Base-by-base conservation (phyloP, 1,140 invertebrate genomes). In the Trichogramma pretiosum region DNA sequence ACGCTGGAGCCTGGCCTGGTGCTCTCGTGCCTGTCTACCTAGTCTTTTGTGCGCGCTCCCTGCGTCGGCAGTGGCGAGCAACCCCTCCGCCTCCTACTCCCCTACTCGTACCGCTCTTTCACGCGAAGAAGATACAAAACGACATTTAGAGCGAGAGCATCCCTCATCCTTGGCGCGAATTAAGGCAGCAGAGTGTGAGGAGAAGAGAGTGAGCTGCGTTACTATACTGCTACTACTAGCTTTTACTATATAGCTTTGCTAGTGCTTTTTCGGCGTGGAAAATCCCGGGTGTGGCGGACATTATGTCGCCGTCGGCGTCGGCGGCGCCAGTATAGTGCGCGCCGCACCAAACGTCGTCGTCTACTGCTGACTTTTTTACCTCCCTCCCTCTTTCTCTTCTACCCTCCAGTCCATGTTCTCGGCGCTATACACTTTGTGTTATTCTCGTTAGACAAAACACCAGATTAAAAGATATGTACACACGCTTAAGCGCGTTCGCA, bases 211-310 rank as follows among this genome's bases (percentile, higher is more conserved):
- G 28, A 36, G 33, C n/a, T 34, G 43, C 22, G 5, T n/a, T n/a
- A n/a, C n/a, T n/a, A n/a, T n/a, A n/a, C n/a, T n/a, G n/a, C n/a
- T n/a, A n/a, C n/a, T n/a, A n/a, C n/a, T n/a, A n/a, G n/a, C n/a
- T n/a, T n/a, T n/a, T n/a, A n/a, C n/a, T n/a, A n/a, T n/a, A n/a
- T n/a, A n/a, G n/a, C n/a, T n/a, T n/a, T n/a, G n/a, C n/a, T n/a
- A n/a, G n/a, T n/a, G n/a, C n/a, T n/a, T n/a, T n/a, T n/a, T n/a
- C n/a, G n/a, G n/a, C 24, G 24, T 35, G 54, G 41, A 53, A 56
- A 56, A 50, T 54, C 53, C 55, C n/a, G n/a, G n/a, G n/a, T n/a
- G n/a, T n/a, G 53, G 52, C 46, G 51, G 52, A 57, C 56, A 57
- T 57, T 55, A 56, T 52, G 54, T 52, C 53, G 45, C 53, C 55